Conservation (phyloP, 2,797 vertebrate genomes). For the Acanthurus lineatus region DNA sequence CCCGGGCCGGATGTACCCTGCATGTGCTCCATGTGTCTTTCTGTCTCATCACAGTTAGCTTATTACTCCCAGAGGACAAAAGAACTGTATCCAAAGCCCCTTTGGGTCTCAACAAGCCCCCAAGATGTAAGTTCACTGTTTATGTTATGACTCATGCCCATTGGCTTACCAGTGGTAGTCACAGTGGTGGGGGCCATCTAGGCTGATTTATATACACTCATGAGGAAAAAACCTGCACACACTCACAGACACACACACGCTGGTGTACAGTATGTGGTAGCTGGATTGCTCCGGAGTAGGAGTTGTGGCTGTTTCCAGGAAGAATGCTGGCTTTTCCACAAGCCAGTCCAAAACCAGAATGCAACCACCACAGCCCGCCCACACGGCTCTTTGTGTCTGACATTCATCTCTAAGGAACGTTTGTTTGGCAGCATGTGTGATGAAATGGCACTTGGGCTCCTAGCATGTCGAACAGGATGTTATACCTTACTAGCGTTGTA, state of each 20-base stretch:
- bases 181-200: slow-evolving; percentile 18
- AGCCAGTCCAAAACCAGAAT: slow-evolving; percentile 55
- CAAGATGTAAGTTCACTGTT: slow-evolving; percentile 45
- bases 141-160: slow-evolving; percentile 63
- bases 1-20: slow-evolving; percentile 32
- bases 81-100: slow-evolving; percentile 22
- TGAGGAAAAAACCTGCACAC: slow-evolving; percentile 44
- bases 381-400: slow-evolving; percentile 21
- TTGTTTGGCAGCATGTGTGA: slow-evolving; percentile 22
- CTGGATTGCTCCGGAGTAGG: slow-evolving; percentile 34
- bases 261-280: slow-evolving; percentile 43
- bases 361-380: slow-evolving; percentile 43
- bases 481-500: slow-evolving; percentile 12
- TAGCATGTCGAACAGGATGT: slow-evolving; percentile 27
- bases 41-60: slow-evolving; percentile 26
- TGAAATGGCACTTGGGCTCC: slow-evolving; percentile 2
- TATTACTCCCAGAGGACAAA: slow-evolving; percentile 29
- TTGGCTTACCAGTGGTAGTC: slow-evolving; percentile 35
- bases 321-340: slow-evolving; percentile 66
- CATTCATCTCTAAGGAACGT: slow-evolving; percentile 24
- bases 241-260: slow-evolving; percentile 11
- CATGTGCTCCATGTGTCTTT: slow-evolving; percentile 23
- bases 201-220: slow-evolving; percentile 37
- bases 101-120: slow-evolving; percentile 26
- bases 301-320: slow-evolving; percentile 65